These are phyloP conservation scores for Trilocha varians DNA, from an alignment of 2,888 invertebrate species.

Conservation along the genomic window DNA sequence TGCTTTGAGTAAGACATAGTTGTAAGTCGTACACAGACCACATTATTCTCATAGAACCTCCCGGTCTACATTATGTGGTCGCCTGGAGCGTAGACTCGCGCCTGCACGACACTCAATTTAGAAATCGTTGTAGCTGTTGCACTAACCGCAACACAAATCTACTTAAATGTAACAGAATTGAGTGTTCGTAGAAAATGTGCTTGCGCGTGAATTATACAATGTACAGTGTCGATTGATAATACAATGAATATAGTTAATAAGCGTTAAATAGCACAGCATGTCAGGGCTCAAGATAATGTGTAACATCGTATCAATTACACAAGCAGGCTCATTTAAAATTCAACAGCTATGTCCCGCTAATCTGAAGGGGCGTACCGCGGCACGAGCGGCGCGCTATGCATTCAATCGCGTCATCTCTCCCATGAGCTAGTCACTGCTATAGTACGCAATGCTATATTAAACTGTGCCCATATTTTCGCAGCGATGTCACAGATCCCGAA, in stretches of 20 bases:
- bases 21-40: conserved; percentile 59
- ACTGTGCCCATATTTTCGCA: conserved; percentile 62
- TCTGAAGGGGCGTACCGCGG: conserved; percentile 52
- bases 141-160: background rate
- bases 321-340: conserved; percentile 57
- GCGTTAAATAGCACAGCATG: background rate
- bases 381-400: conserved; percentile 52
- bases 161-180: too few species aligned
- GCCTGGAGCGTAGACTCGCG: conserved; percentile 43
- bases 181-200: too few species aligned
- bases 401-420: conserved; percentile 42
- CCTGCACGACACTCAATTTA: conserved; percentile 22
- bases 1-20: conserved; percentile 68
- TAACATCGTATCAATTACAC: conserved; percentile 53
- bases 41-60: conserved; percentile 65
- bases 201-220: too few species aligned
- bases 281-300: conserved; percentile 26
- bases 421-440: conserved; percentile 11
- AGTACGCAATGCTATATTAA: conserved; percentile 36
- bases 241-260: background rate
- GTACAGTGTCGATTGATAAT: too few species aligned
- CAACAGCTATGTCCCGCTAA: conserved; percentile 49
- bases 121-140: background rate
- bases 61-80: conserved; percentile 52
- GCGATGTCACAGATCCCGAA: conserved; percentile 64